Evolutionary conservation across 2,113 vertebrate species (phyloP).

Genomic region (Atlantisia rogersi): DNA sequence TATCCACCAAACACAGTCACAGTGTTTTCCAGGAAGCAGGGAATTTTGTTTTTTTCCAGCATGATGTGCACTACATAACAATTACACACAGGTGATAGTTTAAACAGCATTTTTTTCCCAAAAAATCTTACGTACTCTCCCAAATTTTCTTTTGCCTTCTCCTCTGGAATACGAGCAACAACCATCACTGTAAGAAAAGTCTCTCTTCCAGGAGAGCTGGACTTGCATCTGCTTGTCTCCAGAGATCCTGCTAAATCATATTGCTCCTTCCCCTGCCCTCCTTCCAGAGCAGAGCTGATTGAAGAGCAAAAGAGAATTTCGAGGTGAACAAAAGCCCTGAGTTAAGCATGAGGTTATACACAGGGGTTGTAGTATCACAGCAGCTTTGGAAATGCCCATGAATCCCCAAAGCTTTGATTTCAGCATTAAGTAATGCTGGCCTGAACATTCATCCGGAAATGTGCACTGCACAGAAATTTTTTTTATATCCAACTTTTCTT

Average conservation of each 20-base stretch:
- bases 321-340: constrained; percentile 45
- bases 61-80: background rate
- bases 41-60: background rate
- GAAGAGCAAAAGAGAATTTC: constrained; percentile 34
- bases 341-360: constrained; percentile 28
- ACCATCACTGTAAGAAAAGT: background rate
- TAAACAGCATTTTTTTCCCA: background rate
- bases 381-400: constrained; percentile 37
- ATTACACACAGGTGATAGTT: background rate
- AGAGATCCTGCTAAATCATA: constrained; percentile 7
- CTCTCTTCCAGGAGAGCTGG: background rate
- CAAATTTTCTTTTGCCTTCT: background rate
- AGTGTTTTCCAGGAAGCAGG: background rate
- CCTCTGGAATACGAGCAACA: background rate
- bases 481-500: constrained; percentile 32
- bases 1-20: background rate
- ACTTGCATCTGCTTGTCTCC: background rate
- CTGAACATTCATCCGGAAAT: constrained; percentile 41
- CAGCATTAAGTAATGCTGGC: constrained; percentile 22
- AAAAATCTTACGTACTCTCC: background rate
- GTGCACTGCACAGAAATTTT: background rate
- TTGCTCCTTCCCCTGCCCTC: background rate
- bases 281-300: background rate
- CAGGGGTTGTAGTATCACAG: background rate
- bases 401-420: constrained; percentile 54